Conservation (phyloP, 2,797 vertebrate genomes). For the Avahi laniger region DNA sequence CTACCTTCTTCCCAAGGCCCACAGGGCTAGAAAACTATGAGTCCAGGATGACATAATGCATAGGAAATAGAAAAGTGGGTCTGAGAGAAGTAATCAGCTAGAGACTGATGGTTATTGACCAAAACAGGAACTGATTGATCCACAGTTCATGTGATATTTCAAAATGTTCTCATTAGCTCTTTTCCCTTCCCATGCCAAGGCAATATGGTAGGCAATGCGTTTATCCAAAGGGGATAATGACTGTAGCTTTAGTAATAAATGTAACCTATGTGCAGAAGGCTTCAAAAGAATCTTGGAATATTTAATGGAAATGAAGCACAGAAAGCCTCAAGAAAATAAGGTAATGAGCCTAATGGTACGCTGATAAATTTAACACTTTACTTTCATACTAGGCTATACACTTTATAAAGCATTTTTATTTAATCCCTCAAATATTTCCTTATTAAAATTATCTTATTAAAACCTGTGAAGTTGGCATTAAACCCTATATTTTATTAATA, state of each 20-base stretch:
- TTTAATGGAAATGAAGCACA: not conserved
- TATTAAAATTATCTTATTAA: conserved; percentile 3
- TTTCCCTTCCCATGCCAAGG: not conserved
- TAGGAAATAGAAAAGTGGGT: not conserved
- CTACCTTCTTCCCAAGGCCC: not conserved
- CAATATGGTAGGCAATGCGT: not conserved
- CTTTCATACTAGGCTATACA: not conserved
- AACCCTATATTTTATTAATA: not conserved
- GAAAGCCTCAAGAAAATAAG: not conserved
- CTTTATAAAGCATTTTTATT: not conserved
- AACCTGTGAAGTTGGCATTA: not conserved
- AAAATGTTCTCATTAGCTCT: not conserved
- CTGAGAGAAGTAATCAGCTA: not conserved
- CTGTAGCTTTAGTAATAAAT: not conserved
- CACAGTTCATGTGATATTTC: not conserved
- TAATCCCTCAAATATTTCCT: not conserved
- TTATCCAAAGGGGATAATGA: not conserved
- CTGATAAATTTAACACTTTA: not conserved
- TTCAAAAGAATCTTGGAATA: not conserved
- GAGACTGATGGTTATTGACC: not conserved
- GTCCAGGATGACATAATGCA: not conserved
- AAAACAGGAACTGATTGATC: not conserved
- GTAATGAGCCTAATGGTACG: not conserved
- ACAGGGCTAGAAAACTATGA: not conserved
- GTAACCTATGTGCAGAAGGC: not conserved